These are phyloP conservation scores for Onthophagus sagittarius DNA, from an alignment of 2,888 invertebrate genomes.

Conservation along the genomic window DNA sequence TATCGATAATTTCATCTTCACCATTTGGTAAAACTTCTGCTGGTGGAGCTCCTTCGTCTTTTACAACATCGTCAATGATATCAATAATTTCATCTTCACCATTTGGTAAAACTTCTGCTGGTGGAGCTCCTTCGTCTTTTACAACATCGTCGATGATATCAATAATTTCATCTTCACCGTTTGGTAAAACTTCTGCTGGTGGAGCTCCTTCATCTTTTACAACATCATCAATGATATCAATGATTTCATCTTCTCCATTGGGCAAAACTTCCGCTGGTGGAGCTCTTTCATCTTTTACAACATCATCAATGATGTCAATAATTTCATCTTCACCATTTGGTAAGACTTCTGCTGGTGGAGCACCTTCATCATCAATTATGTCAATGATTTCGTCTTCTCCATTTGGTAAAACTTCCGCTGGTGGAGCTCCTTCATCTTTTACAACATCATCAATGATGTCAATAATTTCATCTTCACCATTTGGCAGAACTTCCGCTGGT, in stretches of 20 bases:
- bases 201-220: slow-evolving; percentile 2
- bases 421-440: background rate
- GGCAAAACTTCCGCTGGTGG: background rate
- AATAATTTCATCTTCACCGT: slow-evolving; percentile 3
- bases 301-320: background rate
- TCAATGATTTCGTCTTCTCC: background rate
- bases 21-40: background rate
- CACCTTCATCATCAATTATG: background rate
- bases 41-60: background rate
- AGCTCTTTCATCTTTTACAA: background rate
- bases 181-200: slow-evolving; percentile 3
- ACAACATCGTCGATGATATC: background rate
- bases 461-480: background rate
- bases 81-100: background rate
- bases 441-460: background rate
- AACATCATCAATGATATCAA: background rate
- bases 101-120: background rate
- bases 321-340: background rate
- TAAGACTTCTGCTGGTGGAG: background rate
- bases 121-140: background rate
- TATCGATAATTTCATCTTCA: background rate
- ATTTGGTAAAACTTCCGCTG: background rate
- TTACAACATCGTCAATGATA: background rate
- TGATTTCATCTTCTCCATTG: background rate
- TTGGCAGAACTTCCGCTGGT: background rate